Base-by-base conservation (phyloP, 1,140 invertebrate species). In the Bicyclus anynana region DNA sequence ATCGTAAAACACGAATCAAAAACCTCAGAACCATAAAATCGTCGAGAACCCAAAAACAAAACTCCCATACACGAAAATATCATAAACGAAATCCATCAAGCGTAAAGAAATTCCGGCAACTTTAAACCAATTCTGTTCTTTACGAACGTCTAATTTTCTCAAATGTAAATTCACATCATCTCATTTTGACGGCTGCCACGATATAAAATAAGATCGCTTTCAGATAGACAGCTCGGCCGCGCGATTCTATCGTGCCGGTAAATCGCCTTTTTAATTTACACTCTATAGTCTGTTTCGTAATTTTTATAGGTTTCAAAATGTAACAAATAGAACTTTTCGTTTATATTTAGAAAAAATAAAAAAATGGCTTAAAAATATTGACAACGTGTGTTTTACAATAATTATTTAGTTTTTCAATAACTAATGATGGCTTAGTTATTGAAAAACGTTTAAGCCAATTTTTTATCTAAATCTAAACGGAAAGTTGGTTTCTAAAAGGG, bases 141-240 rank as follows among this genome's bases (percentile, higher is more conserved):
- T 64, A 65, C 27, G 65, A 55, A 65, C 47, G 48, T 62, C 62
- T 65, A 69, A 69, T 69, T 69, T 68, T 67, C 53, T 56, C 64
- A 67, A 62, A 67, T 55, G 64, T 67, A 62, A 67, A 67, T 67
- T 66, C 60, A 66, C 64, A 66, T 66, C 60, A 62, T 66, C 59
- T 55, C 59, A 65, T 65, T 33, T 69, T 66, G 67, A 69, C 58
- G 64, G 60, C 55, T 51, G 48, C 59, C 56, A 58, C 35, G 62
- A 57, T 57, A 61, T 21, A 59, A 65, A 70, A 67, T 64, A 44
- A 44, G 40, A 44, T 20, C 12, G 40, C 40, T 44, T 44, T 44
- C 40, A 44, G 40, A 44, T 44, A 44, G 5, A 44, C 40, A 44
- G 9, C 5, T 20, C 2, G 7, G 10, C 40, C 40, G 40, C 16